A percentile compares a stretch with the other conserved stretches of the same genome.
These are phyloP conservation scores for Simalia tracyae DNA, from an alignment of 2,797 vertebrate genomes.

Conservation along the genomic window DNA sequence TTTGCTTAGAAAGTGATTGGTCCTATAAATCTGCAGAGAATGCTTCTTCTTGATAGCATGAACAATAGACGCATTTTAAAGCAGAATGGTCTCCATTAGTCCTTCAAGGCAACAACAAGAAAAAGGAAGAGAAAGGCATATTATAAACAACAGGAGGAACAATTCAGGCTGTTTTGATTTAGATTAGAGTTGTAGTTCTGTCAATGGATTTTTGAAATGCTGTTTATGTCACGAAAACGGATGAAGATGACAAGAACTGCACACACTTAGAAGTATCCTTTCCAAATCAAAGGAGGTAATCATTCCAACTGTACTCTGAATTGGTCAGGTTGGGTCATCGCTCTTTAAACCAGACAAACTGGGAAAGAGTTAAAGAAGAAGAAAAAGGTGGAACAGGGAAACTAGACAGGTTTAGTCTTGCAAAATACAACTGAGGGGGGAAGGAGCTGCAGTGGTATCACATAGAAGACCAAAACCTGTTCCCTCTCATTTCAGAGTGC, in stretches of 20 bases:
- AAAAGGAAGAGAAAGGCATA: conserved; percentile 7
- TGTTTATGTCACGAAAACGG: neutral
- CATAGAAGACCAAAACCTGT: too few relatives aligned
- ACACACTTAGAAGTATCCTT: neutral
- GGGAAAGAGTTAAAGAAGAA: neutral
- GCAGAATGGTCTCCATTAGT: conserved; percentile 42
- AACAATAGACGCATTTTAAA: conserved; percentile 29
- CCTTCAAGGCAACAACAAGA: conserved; percentile 19
- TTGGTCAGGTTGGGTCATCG: neutral
- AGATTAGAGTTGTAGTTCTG: neutral
- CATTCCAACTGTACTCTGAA: neutral
- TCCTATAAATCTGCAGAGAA: conserved; percentile 25
- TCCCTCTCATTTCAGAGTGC: too few relatives aligned
- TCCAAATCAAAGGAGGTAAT: neutral
- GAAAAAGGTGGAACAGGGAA: neutral
- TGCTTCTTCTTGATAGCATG: conserved; percentile 23
- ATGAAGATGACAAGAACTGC: neutral
- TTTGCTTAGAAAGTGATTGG: conserved; percentile 19
- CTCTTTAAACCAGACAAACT: neutral
- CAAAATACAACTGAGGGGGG: neutral
- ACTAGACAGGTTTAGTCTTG: neutral
- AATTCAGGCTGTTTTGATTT: conserved; percentile 1
- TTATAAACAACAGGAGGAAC: neutral
- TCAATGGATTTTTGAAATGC: conserved; percentile 1
- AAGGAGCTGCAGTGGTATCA: too few relatives aligned